Evolutionary conservation across 2,113 vertebrate species (phyloP).

Genomic region (Acinonyx jubatus): DNA sequence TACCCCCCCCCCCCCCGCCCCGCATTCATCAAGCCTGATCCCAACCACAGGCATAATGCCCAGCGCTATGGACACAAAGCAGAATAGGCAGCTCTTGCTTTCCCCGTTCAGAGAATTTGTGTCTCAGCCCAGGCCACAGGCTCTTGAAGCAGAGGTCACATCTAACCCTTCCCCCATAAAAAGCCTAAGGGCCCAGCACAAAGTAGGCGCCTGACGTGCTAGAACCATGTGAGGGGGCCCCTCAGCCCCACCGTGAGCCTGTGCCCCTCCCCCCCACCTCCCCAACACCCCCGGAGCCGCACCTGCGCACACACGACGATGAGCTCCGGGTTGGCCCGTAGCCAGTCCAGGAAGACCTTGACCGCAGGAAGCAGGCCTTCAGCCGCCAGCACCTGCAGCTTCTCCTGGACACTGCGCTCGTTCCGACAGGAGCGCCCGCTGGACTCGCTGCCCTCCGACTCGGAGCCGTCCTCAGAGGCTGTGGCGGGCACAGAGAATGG

Average conservation of each 20-base stretch:
- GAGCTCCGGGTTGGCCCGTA: slow-evolving; percentile 96
- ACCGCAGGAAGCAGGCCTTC: slow-evolving; percentile 95
- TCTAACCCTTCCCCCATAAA: not conserved
- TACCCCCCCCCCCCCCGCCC: too few species aligned
- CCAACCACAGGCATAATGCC: not conserved
- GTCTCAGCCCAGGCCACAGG: not conserved
- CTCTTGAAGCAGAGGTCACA: not conserved
- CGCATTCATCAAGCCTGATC: not conserved
- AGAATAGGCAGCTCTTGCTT: not conserved
- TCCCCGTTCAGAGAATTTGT: not conserved
- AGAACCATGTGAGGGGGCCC: not conserved
- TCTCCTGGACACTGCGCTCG: slow-evolving; percentile 93
- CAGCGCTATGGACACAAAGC: not conserved
- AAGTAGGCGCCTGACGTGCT: not conserved
- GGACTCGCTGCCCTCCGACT: slow-evolving; percentile 92
- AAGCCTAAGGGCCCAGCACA: not conserved
- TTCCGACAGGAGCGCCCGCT: slow-evolving; percentile 90
- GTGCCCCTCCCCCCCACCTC: too few species aligned
- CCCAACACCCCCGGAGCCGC: not conserved
- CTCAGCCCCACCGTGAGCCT: not conserved
- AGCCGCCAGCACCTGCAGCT: slow-evolving; percentile 92
- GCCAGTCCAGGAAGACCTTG: slow-evolving; percentile 97
- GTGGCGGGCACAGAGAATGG: not conserved
- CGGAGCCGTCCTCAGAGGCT: slow-evolving; percentile 89
- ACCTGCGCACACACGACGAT: slow-evolving; percentile 98